Base-by-base conservation (phyloP, 2,113 vertebrate genomes). In the Cairina moschata region DNA sequence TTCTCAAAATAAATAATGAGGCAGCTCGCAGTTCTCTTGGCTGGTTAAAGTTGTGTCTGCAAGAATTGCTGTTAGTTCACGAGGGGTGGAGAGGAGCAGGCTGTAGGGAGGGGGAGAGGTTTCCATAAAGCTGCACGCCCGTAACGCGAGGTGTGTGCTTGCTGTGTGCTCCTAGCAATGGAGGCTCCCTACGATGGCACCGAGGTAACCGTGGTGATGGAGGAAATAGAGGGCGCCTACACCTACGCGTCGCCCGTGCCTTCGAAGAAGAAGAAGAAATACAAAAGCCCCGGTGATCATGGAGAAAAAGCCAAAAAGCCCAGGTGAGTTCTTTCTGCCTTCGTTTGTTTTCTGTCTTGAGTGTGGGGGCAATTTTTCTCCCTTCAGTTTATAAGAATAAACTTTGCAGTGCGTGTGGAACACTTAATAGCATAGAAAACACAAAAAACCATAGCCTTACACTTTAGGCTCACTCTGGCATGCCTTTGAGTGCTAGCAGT, bases 291-390 rank as follows among this genome's bases (percentile, higher is more conserved):
- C 71, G 97, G 96, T 40, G 98, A 99, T 83, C 97, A 96, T 52
- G 97, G 97, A 55, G 98, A 99, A 94, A 99, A 98, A 95, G 97
- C 98, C 52, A 99, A 99, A 97, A 99, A 99, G 72, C 99, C 99
- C 76, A 98, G 99, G 99, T 99, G 28, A 95, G 97, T 58, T 14
- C 79, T 34, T 80, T 83, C 26, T 78, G 21, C 23, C 12, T 79
- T 88, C 8, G 1, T 23, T 59, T 21, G 18, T 25, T 2, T 4
- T 11, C 23, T 42, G 3, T 28, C 12, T 50, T 21, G 17, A 18
- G 5, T 7, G 2, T 55, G 6, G 34, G 13, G 71, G 28, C 13
- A 44, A 14, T 65, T 90, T 83, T 65, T 16, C 6, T 25, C 81
- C 4, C 71, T 34, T 81, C 26, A 29, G 62, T 29, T 87, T 10